Base-by-base conservation (phyloP, 2,797 vertebrate species). In the Echiichthys vipera region DNA sequence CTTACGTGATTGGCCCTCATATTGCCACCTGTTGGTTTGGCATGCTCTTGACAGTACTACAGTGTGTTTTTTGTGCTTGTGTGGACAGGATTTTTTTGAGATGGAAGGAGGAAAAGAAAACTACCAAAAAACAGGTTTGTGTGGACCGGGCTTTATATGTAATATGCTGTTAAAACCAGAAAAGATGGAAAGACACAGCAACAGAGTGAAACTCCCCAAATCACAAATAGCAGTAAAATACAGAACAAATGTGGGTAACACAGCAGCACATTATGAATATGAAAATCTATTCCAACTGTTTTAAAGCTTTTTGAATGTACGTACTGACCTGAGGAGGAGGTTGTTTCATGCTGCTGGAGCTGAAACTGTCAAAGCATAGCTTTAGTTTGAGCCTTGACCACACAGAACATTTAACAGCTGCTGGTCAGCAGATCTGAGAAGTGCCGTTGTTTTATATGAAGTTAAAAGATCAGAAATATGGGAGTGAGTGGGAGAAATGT, bases 61-160 rank as follows among this genome's bases (percentile, higher is more conserved):
- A n/a, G n/a, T n/a, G n/a, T n/a, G n/a, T n/a, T n/a, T n/a, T 34
- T 3, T 36, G 34, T 12, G 34, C 3, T 10, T 36, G 11, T 36
- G 34, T 12, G 34, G n/a, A n/a, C n/a, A n/a, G n/a, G n/a, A n/a
- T n/a, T n/a, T n/a, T n/a, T n/a, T n/a, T n/a, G n/a, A n/a, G n/a
- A n/a, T n/a, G n/a, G n/a, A n/a, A n/a, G n/a, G n/a, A n/a, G n/a
- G n/a, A n/a, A n/a, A n/a, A n/a, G n/a, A n/a, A n/a, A n/a, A n/a
- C n/a, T n/a, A n/a, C n/a, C n/a, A n/a, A n/a, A n/a, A n/a, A n/a
- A n/a, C n/a, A n/a, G n/a, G n/a, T n/a, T n/a, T n/a, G n/a, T n/a
- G n/a, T n/a, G n/a, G n/a, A n/a, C n/a, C n/a, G n/a, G n/a, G 54
- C 37, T 53, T 80, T 63, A 63, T 68, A 45, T 63, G 58, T 63